Percentiles rank a stretch among this genome's conserved stretches.
phyloP scores from a whole-genome alignment of 2,113 vertebrate genomes.

The Pavo muticus region DNA sequence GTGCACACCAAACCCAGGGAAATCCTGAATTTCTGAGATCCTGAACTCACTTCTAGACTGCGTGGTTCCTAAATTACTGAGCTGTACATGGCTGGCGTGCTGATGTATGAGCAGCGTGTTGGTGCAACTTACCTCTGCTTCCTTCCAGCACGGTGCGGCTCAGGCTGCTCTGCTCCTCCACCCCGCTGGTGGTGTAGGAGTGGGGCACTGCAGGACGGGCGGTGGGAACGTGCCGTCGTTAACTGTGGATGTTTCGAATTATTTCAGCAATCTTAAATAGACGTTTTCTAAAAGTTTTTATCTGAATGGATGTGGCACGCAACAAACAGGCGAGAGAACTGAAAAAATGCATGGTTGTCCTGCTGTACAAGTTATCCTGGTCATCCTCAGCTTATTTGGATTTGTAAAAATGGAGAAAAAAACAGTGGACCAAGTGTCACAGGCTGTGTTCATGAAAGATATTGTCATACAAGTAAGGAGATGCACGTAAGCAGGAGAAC shows the following conservation, averaged over 20 bases:
- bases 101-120: fast-evolving
- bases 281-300: background rate
- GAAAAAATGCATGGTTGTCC: no score
- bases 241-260: background rate
- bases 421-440: background rate
- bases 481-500: no score
- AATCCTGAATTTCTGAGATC: background rate
- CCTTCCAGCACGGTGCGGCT: background rate
- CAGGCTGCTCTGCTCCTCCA: no score
- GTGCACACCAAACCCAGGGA: background rate
- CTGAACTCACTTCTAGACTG: background rate
- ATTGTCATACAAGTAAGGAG: background rate
- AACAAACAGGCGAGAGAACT: background rate
- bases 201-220: no score
- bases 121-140: background rate
- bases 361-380: background rate
- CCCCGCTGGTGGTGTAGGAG: no score
- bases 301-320: background rate
- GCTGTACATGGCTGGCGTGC: background rate
- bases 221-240: background rate
- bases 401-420: background rate
- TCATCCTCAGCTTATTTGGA: no score
- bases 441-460: background rate
- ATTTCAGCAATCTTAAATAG: background rate
- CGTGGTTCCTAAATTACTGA: fast-evolving